Base-by-base conservation (phyloP, 2,888 invertebrate genomes). In the Ethmia dodecea region DNA sequence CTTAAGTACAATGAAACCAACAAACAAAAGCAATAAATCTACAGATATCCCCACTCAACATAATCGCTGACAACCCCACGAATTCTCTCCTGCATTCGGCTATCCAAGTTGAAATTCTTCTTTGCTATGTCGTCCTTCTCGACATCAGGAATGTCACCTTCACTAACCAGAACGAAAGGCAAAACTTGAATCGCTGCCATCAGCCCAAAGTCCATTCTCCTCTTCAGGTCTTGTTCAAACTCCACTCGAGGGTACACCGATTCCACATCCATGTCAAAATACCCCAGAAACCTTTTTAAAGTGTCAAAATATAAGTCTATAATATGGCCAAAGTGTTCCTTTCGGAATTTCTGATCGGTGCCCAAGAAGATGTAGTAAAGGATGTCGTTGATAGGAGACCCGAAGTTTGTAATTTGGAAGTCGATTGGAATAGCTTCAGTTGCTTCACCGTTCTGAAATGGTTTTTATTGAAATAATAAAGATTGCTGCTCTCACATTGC, bases 261-360 rank as follows among this genome's bases (percentile, higher is more conserved):
- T 3, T 52, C 44, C 0, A 68, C 51, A 3, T 62, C 43, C 2
- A 74, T 47, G 1, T 40, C 38, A 28, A 73, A 78, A 33, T 65
- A 46, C 5, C 43, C 33, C 1, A 77, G 33, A 36, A 60, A 73
- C 0, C 31, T 36, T 1, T 42, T 36, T 27, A 77, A 43, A 9
- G 54, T 47, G 0, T 61, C 40, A 25, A 60, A 54, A 28, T 77
- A 76, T 1, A 63, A 5, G 2, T 60, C 42, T 28, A 67, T 70
- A 0, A 77, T 43, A 13, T 59, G 12, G 2, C 44, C 30, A 20
- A 70, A 20, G 31, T 76, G 60, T 0, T 45, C 30, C 9, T 37
- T 50, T 8, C 75, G 52, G 15, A 74, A 68, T 5, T 62, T 28
- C n/a, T 49, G 49, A 32, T 72, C 71, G 0, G 70, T 65, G 9